phyloP scores from a whole-genome alignment of 2,888 invertebrate species.

The Drosophila nr. perissopoda region DNA sequence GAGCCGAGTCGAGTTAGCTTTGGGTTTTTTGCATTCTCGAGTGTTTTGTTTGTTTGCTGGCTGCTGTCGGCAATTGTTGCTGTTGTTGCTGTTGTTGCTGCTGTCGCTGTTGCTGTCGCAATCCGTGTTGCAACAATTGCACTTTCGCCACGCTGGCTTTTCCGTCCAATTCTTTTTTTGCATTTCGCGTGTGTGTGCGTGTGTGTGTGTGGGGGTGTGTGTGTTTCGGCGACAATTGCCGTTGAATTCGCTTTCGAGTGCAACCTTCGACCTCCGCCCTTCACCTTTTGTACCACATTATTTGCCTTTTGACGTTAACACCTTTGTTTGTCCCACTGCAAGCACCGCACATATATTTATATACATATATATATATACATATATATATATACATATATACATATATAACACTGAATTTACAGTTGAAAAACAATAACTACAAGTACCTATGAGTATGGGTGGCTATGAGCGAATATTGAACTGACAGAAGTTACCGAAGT shows the following conservation, averaged over 20 bases:
- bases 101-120: slow-evolving; percentile 29
- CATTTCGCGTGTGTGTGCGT: neutral
- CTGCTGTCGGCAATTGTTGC: slow-evolving; percentile 10
- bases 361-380: neutral
- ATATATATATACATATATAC: neutral
- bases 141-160: slow-evolving; percentile 61
- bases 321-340: neutral
- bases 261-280: slow-evolving; percentile 3
- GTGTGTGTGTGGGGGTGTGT: neutral
- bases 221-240: slow-evolving; percentile 42
- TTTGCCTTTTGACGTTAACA: slow-evolving; percentile 21
- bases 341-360: neutral
- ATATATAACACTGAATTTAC: neutral
- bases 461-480: neutral
- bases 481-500: neutral
- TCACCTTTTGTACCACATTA: slow-evolving; percentile 3
- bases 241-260: slow-evolving; percentile 43
- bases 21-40: slow-evolving; percentile 55
- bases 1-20: slow-evolving; percentile 61
- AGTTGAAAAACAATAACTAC: too few relatives aligned
- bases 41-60: slow-evolving; percentile 53
- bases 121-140: slow-evolving; percentile 61
- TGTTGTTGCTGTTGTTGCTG: slow-evolving; percentile 18
- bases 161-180: slow-evolving; percentile 21
- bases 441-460: too few relatives aligned